Evolutionary conservation across 2,888 invertebrate genomes (phyloP).

Genomic region (Druceiella hillmani): DNA sequence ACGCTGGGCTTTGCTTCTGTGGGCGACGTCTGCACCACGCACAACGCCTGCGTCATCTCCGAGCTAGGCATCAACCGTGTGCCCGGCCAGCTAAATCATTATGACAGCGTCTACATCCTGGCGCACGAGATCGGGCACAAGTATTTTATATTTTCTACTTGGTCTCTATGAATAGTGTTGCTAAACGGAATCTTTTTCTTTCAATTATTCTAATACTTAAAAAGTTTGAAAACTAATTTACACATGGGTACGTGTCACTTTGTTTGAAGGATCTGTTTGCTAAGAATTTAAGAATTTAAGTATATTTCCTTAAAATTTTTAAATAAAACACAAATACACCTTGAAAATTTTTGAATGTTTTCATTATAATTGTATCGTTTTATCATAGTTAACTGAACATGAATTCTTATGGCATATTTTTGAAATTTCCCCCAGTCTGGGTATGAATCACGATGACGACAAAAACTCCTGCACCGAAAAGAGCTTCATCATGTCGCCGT

Average conservation of each 20-base stretch:
- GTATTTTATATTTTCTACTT: constrained; percentile 43
- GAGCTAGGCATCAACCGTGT: constrained; percentile 70
- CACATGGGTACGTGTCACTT: too few relatives aligned
- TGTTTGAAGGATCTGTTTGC: too few relatives aligned
- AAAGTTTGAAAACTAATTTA: too few relatives aligned
- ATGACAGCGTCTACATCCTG: constrained; percentile 77
- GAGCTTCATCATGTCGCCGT: constrained; percentile 79
- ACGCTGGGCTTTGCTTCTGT: constrained; percentile 82
- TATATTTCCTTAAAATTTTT: too few relatives aligned
- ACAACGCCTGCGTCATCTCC: constrained; percentile 71
- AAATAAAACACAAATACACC: too few relatives aligned
- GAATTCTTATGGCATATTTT: not conserved
- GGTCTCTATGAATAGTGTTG: too few relatives aligned
- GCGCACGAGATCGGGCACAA: constrained; percentile 83
- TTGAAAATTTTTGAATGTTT: too few relatives aligned
- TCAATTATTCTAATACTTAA: too few relatives aligned
- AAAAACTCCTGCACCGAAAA: constrained; percentile 69
- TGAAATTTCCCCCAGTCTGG: too few relatives aligned
- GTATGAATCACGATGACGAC: constrained; percentile 75
- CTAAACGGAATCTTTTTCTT: too few relatives aligned
- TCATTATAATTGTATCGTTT: too few relatives aligned
- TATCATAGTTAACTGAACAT: constrained; percentile 3
- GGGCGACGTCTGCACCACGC: constrained; percentile 66
- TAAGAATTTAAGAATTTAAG: too few relatives aligned
- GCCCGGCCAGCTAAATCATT: constrained; percentile 73